phyloP scores from a whole-genome alignment of 2,113 vertebrate genomes.

The Platanista minor region DNA sequence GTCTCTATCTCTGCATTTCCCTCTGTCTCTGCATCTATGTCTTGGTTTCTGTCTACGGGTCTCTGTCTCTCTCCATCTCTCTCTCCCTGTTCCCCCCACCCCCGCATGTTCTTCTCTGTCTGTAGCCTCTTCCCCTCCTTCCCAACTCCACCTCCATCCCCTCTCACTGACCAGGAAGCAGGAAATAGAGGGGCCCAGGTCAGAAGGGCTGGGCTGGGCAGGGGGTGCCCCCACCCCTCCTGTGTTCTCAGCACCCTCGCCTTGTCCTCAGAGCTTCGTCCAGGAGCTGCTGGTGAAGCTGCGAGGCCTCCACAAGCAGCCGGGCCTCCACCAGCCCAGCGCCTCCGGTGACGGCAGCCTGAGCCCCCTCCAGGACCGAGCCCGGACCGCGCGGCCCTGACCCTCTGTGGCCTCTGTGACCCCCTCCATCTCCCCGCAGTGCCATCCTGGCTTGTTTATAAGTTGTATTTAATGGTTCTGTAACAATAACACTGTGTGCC shows the following conservation, averaged over 20 bases:
- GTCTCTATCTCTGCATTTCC: background rate
- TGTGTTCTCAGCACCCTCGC: background rate
- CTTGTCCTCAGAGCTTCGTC: slow-evolving; percentile 81
- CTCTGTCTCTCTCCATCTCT: background rate
- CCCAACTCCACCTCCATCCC: background rate
- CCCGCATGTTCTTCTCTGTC: background rate
- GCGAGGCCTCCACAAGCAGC: slow-evolving; percentile 86
- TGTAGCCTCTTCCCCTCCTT: too few species aligned
- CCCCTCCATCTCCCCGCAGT: background rate
- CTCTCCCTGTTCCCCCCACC: too few species aligned
- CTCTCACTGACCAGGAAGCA: background rate
- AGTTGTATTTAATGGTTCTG: slow-evolving; percentile 62
- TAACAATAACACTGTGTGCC: background rate
- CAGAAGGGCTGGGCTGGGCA: background rate
- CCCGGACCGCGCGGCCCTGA: background rate
- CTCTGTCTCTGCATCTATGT: background rate
- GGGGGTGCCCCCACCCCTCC: background rate
- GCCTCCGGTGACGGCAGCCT: slow-evolving; percentile 67
- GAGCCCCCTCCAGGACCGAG: slow-evolving; percentile 69
- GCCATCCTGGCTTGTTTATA: background rate
- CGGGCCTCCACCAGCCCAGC: slow-evolving; percentile 77
- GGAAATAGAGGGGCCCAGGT: too few species aligned
- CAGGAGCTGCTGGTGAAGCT: slow-evolving; percentile 85
- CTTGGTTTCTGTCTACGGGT: fast-evolving
- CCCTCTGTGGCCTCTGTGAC: background rate